Evolutionary conservation across 2,113 vertebrate species (phyloP), one percentile per base, ranked within the genome.

Genomic region (Lepidothrix coronata): DNA sequence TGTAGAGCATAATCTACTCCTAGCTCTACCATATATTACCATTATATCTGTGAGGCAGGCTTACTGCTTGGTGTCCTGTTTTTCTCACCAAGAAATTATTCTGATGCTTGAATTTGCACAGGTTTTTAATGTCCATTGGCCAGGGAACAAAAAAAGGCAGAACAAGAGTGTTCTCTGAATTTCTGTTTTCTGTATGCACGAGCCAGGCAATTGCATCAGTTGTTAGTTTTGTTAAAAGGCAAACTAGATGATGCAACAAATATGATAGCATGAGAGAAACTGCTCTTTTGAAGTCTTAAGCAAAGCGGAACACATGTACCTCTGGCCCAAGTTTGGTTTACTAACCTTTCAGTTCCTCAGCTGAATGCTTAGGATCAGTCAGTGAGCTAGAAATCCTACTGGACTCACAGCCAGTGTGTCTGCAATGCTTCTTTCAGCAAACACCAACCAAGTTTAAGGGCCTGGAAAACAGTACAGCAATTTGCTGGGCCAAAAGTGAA

Each of bases 381-480:
- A 52, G 25, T 54, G 57, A 41, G 23, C 57, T 84, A 74, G 68
- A 80, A 94, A 88, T 85, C 82, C 46, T 77, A 10, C 68, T 75
- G 72, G 68, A 91, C 61, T 93, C 49, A 0, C 33, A 81, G 72
- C 52, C 65, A 43, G 27, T 6, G 57, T 27, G 72, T 46, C 92
- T 96, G 95, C 85, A 94, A 82, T 0, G 2, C 52, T 86, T 95
- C 91, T 96, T 91, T 95, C 95, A 96, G 95, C 94, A 88, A 93
- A 86, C 35, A 41, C 81, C 91, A 77, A 85, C 85, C 63, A 63
- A 88, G 11, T 52, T 88, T 93, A 91, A 93, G 89, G 88, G 59
- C 62, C 78, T 86, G 81, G 78, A 93, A 93, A 89, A 78, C n/a
- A 68, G 76, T 55, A 46, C 43, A 81, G 87, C 73, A 92, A 85